Conservation (phyloP, 2,113 vertebrate species). For the Scomber scombrus region DNA sequence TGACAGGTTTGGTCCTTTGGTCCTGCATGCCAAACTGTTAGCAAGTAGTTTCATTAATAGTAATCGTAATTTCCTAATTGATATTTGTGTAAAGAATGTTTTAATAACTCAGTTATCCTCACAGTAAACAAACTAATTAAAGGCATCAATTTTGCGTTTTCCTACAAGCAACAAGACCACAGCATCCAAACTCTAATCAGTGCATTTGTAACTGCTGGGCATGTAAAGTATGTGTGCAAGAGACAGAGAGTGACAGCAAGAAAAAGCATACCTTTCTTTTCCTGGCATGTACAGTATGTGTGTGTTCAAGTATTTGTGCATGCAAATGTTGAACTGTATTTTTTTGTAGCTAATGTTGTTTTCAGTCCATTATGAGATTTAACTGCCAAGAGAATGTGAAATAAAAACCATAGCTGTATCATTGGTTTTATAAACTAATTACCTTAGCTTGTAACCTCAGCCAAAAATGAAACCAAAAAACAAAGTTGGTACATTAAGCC, state of each 20-base stretch:
- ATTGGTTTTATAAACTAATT: not conserved
- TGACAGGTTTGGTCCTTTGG: constrained; percentile 15
- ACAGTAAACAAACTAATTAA: constrained; percentile 40
- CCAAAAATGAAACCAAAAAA: too few species aligned
- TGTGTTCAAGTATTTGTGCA: not conserved
- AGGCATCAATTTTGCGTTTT: constrained; percentile 7
- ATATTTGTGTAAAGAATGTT: constrained; percentile 20
- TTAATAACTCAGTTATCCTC: constrained; percentile 15
- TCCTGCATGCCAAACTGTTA: constrained; percentile 21
- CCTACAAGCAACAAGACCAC: constrained; percentile 14
- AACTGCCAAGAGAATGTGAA: constrained; percentile 17
- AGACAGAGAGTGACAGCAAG: not conserved
- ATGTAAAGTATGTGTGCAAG: constrained; percentile 13
- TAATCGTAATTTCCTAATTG: constrained; percentile 35
- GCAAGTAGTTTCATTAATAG: constrained; percentile 23
- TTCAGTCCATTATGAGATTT: constrained; percentile 6
- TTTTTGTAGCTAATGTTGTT: not conserved
- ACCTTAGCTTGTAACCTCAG: too few species aligned
- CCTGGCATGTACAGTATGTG: not conserved
- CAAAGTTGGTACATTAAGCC: too few species aligned
- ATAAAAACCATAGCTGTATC: not conserved
- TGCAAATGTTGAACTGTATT: not conserved
- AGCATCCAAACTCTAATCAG: constrained; percentile 31
- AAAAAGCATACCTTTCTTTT: not conserved
- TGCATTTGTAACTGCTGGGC: constrained; percentile 7